Evolutionary conservation across 2,888 invertebrate species (phyloP).

Genomic region (Ochropleura leucogaster): DNA sequence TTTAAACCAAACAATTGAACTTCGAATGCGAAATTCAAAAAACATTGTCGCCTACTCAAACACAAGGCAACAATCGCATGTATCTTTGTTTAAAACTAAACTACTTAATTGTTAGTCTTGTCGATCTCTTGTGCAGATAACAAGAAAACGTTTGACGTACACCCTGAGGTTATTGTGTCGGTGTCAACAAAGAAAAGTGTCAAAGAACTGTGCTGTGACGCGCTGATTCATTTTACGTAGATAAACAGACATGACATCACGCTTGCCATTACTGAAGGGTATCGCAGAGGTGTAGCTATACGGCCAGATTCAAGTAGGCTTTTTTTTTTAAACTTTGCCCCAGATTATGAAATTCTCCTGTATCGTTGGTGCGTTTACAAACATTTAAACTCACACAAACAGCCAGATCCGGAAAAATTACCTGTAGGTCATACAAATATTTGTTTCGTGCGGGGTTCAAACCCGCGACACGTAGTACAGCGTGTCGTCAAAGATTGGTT

Average conservation of each 20-base stretch:
- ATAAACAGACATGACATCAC: background rate
- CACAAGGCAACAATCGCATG: constrained; percentile 17
- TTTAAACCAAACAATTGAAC: no score
- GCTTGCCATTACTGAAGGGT: background rate
- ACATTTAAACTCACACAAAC: no score
- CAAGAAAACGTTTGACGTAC: constrained; percentile 63
- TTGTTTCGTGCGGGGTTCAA: no score
- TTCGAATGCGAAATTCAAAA: background rate
- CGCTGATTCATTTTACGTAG: constrained; percentile 41
- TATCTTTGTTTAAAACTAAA: constrained; percentile 24
- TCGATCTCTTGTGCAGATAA: constrained; percentile 41
- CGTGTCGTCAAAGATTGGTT: no score
- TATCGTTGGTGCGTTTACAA: no score
- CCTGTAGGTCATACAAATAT: no score
- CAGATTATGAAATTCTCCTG: no score
- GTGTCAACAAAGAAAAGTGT: constrained; percentile 62
- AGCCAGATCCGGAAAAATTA: no score
- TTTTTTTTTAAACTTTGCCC: no score
- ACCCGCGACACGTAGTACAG: no score
- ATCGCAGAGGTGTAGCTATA: background rate
- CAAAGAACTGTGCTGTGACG: constrained; percentile 57
- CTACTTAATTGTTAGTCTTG: constrained; percentile 30
- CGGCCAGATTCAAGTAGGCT: background rate
- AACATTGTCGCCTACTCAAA: background rate
- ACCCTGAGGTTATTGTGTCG: constrained; percentile 61